Percentiles rank a stretch among this genome's conserved stretches.
phyloP scores from a whole-genome alignment of 1,140 invertebrate genomes.

The Drosophila prosaltans region DNA sequence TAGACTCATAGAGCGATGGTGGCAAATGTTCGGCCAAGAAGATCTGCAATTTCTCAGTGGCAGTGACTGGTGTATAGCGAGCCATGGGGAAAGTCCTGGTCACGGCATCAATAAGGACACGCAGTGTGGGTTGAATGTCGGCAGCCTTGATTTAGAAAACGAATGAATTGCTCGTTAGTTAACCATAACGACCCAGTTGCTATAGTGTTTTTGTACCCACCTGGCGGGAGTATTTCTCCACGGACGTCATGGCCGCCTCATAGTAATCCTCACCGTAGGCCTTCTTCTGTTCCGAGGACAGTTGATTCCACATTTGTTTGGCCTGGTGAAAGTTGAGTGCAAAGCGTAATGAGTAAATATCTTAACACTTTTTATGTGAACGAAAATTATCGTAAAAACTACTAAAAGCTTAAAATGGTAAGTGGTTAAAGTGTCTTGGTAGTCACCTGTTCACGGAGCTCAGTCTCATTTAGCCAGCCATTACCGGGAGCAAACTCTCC shows the following conservation, averaged over 20 bases:
- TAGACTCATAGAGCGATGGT: constrained; percentile 88
- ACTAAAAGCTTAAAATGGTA: constrained; percentile 32
- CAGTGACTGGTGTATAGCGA: constrained; percentile 91
- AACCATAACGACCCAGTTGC: background rate
- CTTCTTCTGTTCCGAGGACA: constrained; percentile 89
- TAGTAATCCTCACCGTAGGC: constrained; percentile 92
- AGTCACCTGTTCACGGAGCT: constrained; percentile 88
- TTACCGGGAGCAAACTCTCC: constrained; percentile 91
- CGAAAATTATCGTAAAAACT: constrained; percentile 61
- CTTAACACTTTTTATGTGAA: constrained; percentile 21
- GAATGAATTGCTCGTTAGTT: constrained; percentile 44
- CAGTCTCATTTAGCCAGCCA: constrained; percentile 89
- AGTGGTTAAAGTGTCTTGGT: background rate
- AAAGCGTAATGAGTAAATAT: constrained; percentile 63
- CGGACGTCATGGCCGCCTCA: constrained; percentile 88
- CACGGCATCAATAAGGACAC: constrained; percentile 89
- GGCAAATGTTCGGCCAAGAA: constrained; percentile 91
- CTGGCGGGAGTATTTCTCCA: constrained; percentile 90
- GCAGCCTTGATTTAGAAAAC: constrained; percentile 84
- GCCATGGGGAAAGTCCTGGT: constrained; percentile 90
- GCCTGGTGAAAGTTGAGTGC: constrained; percentile 84
- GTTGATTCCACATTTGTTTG: constrained; percentile 90
- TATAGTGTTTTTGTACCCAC: constrained; percentile 33
- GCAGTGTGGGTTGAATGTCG: constrained; percentile 88
- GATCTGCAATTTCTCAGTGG: constrained; percentile 89